Base-by-base conservation (phyloP, 2,888 invertebrate genomes). In the Parascotia fuliginaria region DNA sequence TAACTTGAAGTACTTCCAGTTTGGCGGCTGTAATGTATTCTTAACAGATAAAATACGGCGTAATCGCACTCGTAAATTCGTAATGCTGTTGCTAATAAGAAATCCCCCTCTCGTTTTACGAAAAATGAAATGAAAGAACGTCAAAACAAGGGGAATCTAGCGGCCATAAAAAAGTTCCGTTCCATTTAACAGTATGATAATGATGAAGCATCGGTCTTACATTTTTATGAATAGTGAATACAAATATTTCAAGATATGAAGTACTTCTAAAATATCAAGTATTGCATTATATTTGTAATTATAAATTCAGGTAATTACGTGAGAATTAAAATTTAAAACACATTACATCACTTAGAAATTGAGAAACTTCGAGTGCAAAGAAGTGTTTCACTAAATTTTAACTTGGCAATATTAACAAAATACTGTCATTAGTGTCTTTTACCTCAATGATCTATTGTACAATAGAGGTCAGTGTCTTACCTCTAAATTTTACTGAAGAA, bases 1-100 rank as follows among this genome's bases (percentile, higher is more conserved):
- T 83, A 63, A 83, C 87, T 79, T 85, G 85, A 74, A 90, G 65
- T 60, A 89, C 85, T 85, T 90, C 91, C 91, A 90, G 90, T 77
- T 87, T 91, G 84, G 72, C 75, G 71, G 75, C 65, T 80, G 83
- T 76, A 53, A 61, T 77, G 49, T 66, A 74, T 72, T 55, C 65
- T 61, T 65, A 61, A 59, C 55, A 63, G 70, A 73, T 61, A 64
- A 73, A 69, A 62, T 65, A 65, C 66, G 65, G 75, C 75, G 76
- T 75, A 77, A 67, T 70, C 65, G 72, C 70, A 70, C 74, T 77
- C 60, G 73, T 71, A 80, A 77, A 70, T 74, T 77, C 60, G 73
- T 71, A 80, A 77, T 70, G 69, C 60, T 62, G 70, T 71, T 48
- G 63, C 56, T 70, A 72, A 67, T 70, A 74, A 64, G 66, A 73